Percentiles rank a stretch among this genome's conserved stretches.
Conservation (phyloP, 2,888 invertebrate genomes). For the Drosophila helvetica region DNA sequence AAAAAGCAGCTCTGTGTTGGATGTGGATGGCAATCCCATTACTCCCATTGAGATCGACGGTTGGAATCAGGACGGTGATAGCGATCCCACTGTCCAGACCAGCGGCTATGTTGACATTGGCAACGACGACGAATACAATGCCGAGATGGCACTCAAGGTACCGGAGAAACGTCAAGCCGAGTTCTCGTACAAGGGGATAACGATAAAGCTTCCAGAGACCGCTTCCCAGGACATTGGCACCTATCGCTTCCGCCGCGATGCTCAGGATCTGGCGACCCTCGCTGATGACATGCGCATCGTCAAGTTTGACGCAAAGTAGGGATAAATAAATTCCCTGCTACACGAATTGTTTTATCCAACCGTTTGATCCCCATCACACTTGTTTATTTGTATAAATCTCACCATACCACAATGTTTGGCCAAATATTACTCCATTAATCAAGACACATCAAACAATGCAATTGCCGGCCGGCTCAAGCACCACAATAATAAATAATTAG, state of each 20-base stretch:
- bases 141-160: constrained; percentile 46
- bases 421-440: not conserved
- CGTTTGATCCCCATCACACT: not conserved
- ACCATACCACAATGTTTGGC: not conserved
- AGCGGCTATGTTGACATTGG: constrained; percentile 53
- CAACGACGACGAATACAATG: constrained; percentile 59
- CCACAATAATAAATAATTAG: not conserved
- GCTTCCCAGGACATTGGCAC: constrained; percentile 57
- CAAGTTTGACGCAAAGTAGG: constrained; percentile 53
- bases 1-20: constrained; percentile 26
- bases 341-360: no score
- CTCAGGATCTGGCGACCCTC: constrained; percentile 48
- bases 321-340: no score
- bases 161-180: constrained; percentile 58
- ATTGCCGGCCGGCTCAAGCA: no score
- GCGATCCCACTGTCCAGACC: constrained; percentile 49
- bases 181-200: constrained; percentile 65
- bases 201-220: constrained; percentile 54
- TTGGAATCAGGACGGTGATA: constrained; percentile 44
- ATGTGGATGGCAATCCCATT: constrained; percentile 55
- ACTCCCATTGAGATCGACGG: constrained; percentile 68
- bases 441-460: not conserved
- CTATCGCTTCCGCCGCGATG: constrained; percentile 67
- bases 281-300: constrained; percentile 64
- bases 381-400: not conserved